Conservation (phyloP, 2,113 vertebrate species). For the Larimichthys crocea region DNA sequence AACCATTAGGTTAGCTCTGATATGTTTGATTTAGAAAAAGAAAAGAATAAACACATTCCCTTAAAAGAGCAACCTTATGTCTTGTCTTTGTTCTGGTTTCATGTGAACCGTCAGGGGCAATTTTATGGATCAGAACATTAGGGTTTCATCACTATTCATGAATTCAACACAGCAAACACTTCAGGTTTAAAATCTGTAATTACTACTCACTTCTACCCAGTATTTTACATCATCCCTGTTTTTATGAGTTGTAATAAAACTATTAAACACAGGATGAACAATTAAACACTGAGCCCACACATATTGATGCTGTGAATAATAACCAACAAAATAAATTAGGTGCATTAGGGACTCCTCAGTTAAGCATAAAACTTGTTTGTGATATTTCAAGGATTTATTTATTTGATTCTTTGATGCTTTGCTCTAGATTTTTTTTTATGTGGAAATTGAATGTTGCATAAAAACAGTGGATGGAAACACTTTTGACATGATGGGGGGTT, state of each 20-base stretch:
- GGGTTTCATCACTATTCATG: neutral
- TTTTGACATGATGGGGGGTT: too few relatives aligned
- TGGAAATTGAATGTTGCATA: too few relatives aligned
- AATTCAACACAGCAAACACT: slow-evolving; percentile 5
- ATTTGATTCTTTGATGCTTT: too few relatives aligned
- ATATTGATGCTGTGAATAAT: neutral
- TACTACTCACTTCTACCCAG: neutral
- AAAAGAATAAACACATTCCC: neutral
- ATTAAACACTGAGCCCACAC: neutral
- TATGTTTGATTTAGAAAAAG: neutral
- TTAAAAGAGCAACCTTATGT: slow-evolving; percentile 22
- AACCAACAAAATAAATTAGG: neutral
- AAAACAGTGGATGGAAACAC: too few relatives aligned
- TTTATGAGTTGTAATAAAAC: neutral
- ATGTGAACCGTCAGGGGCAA: neutral
- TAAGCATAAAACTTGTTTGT: too few relatives aligned
- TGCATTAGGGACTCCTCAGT: neutral
- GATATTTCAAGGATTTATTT: too few relatives aligned
- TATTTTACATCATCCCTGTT: neutral
- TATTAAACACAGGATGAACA: neutral
- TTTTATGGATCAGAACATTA: slow-evolving; percentile 25
- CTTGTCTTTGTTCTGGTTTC: slow-evolving; percentile 32
- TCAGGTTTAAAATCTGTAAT: neutral
- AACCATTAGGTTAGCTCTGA: neutral
- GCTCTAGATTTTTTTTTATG: too few relatives aligned